Evolutionary conservation across 2,888 invertebrate genomes (phyloP).

Genomic region (Acholoe squamosa): DNA sequence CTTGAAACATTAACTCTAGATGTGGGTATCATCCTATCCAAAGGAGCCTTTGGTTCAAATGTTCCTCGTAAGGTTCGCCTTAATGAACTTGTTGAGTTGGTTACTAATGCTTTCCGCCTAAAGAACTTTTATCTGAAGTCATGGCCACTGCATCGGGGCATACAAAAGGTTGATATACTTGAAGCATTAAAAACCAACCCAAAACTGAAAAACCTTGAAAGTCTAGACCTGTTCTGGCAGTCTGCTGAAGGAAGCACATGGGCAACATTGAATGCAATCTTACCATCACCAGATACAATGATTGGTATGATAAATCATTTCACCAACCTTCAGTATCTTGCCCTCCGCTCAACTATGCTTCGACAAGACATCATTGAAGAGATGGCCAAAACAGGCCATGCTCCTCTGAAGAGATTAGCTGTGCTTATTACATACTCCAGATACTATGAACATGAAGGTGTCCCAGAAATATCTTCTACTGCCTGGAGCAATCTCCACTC

Average conservation of each 20-base stretch:
- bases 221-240: constrained; percentile 74
- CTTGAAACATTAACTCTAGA: constrained; percentile 75
- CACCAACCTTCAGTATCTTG: constrained; percentile 71
- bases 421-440: constrained; percentile 74
- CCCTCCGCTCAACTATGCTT: constrained; percentile 76
- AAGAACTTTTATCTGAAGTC: constrained; percentile 73
- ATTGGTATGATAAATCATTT: constrained; percentile 71
- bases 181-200: constrained; percentile 73
- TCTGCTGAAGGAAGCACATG: constrained; percentile 70
- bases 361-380: constrained; percentile 72
- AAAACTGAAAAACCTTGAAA: constrained; percentile 73
- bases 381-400: constrained; percentile 70
- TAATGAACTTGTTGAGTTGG: constrained; percentile 71
- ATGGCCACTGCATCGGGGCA: constrained; percentile 75
- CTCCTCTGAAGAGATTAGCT: constrained; percentile 72
- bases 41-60: neutral
- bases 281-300: constrained; percentile 71
- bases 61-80: constrained; percentile 68
- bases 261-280: constrained; percentile 74
- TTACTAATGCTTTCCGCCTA: constrained; percentile 74
- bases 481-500: constrained; percentile 72
- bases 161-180: constrained; percentile 72
- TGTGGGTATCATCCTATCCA: constrained; percentile 71
- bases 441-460: constrained; percentile 36
- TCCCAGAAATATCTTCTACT: constrained; percentile 72